Conservation (phyloP, 2,797 vertebrate species). For the Helostoma temminkii region DNA sequence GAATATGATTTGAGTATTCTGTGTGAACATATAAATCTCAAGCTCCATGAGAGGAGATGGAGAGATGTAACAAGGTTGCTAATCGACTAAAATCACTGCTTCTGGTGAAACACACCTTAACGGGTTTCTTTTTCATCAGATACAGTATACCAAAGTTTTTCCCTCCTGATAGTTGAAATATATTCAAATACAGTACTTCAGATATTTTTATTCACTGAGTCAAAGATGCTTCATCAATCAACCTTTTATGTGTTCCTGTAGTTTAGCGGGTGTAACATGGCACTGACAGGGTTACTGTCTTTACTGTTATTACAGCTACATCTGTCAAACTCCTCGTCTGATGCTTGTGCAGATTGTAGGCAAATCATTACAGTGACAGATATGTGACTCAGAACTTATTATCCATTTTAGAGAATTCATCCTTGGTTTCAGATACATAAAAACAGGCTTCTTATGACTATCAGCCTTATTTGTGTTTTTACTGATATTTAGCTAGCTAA, state of each 20-base stretch:
- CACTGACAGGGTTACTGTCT: not conserved
- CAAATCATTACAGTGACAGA: not conserved
- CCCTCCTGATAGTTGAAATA: not conserved
- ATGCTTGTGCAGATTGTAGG: not conserved
- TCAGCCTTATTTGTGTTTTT: no score
- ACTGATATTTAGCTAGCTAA: no score
- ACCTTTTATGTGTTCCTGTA: not conserved
- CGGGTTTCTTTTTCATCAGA: constrained; percentile 42
- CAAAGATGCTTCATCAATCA: constrained; percentile 2
- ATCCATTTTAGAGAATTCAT: no score
- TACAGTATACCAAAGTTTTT: constrained; percentile 4
- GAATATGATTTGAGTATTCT: constrained; percentile 47
- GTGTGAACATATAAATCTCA: constrained; percentile 43
- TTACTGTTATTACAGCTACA: not conserved
- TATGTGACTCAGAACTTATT: no score
- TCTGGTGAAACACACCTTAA: constrained; percentile 47
- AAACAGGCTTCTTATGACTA: no score
- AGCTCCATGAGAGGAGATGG: constrained; percentile 31
- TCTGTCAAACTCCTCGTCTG: not conserved
- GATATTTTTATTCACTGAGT: constrained; percentile 18
- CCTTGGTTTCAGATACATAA: no score
- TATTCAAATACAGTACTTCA: constrained; percentile 10
- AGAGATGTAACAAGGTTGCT: constrained; percentile 53
- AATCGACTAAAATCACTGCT: constrained; percentile 58
- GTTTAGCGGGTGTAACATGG: not conserved